Evolutionary conservation across 1,140 invertebrate species (phyloP), one percentile per base, ranked within the genome.

Genomic region (Nymphalis io): DNA sequence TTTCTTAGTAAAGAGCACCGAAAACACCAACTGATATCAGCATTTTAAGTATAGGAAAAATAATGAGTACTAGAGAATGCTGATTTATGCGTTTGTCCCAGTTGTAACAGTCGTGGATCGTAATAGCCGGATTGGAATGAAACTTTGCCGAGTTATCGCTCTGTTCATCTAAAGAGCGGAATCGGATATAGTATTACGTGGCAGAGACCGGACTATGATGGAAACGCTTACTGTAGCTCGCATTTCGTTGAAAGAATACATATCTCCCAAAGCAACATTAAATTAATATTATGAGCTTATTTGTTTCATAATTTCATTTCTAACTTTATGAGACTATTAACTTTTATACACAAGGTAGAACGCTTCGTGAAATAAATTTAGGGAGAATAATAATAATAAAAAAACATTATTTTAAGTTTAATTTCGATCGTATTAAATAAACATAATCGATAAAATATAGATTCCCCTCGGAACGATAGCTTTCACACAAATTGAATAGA

Each of bases 401-500:
- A 51, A 51, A 51, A 20, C 18, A 18, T 51, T 51, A 20, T 21
- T 1, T 51, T 46, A 16, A 8, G 15, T 33, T 13, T 42, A 42
- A 42, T 42, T 46, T 16, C 46, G 12, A 20, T 12, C 46, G 46
- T 51, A 16, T 46, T 13, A 55, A 55, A 55, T 13, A 55, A 5
- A 69, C 16, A 27, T 23, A 67, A 68, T 42, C 40, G 55, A n/a
- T n/a, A n/a, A n/a, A n/a, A 53, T 67, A 61, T 73, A 71, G 57
- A 23, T 70, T 75, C 62, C 53, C 62, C 51, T 71, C 12, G 62
- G 62, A 57, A 70, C 79, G 76, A 82, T 83, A 81, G 78, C 83
- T 84, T 77, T 84, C 80, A 82, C 80, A 75, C 78, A 87, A 85
- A 85, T 85, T 87, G 85, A 86, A 88, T 82, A 87, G 80, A 87